Evolutionary conservation across 2,113 vertebrate genomes (phyloP), one percentile per base, ranked within the genome.

Genomic region (Notothenia rossii): DNA sequence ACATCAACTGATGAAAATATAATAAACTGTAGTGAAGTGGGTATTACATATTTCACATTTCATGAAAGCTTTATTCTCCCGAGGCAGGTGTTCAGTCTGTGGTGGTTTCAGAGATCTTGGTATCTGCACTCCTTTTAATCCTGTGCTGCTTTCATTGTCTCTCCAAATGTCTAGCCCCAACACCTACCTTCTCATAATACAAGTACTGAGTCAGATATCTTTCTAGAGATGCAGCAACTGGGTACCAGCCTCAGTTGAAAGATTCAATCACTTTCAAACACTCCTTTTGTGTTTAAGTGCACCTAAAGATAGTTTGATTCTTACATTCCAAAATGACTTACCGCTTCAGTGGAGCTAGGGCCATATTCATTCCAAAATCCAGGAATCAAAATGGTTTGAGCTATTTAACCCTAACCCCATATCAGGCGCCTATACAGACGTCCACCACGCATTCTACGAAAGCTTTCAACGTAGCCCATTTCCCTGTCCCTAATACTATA

Each of bases 41-140:
- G 49, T 9, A 48, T 58, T 61, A 43, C 64, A 15, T 18, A 49
- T 77, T 72, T 60, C 58, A 72, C 36, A 82, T 11, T 72, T 77
- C 9, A 18, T 53, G 20, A 73, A 80, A 48, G 20, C 33, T 46
- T 46, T 67, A 4, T 22, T 61, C 55, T 29, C 76, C 53, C 40
- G 49, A 72, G 60, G 45, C 51, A 61, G 22, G 12, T 58, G 43
- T 50, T 51, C 60, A 29, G 9, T 66, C 17, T 40, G 36, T 40
- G 36, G 36, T 40, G 36, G 36, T 7, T 40, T 40, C 36, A 40
- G 36, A 40, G 36, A 53, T 79, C 82, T 81, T 75, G 58, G 64
- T 83, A 67, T 82, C 49, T 40, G 56, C 18, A 64, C 20, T 63
- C 20, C 36, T 18, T 64, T 63, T 5, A 48, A 61, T 56, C 22